Percentiles rank a stretch among this genome's conserved stretches.
These are phyloP conservation scores for Tachyglossus aculeatus DNA, from an alignment of 2,797 vertebrate species.

Conservation along the genomic window DNA sequence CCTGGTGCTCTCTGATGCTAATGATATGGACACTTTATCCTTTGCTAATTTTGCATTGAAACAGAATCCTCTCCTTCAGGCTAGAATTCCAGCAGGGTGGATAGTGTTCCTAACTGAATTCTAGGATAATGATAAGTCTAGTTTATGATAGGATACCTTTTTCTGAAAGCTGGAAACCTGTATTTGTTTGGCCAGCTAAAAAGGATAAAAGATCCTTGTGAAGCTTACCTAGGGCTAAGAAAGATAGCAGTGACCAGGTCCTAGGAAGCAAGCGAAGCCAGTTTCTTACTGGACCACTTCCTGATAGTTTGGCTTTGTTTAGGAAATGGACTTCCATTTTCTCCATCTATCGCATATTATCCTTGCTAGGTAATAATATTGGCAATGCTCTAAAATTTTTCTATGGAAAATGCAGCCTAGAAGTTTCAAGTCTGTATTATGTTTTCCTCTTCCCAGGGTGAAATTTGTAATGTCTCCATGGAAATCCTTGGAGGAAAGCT, in stretches of 20 bases:
- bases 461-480: too few relatives aligned
- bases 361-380: not conserved
- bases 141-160: not conserved
- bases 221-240: not conserved
- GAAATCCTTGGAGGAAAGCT: too few relatives aligned
- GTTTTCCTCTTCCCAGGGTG: too few relatives aligned
- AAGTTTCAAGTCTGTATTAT: too few relatives aligned
- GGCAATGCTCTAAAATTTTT: too few relatives aligned
- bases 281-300: not conserved
- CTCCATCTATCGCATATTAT: not conserved
- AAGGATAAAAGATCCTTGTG: not conserved
- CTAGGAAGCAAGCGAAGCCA: not conserved
- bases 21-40: not conserved
- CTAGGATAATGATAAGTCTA: slow-evolving; percentile 5
- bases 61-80: not conserved
- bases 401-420: too few relatives aligned
- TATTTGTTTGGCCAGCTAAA: not conserved
- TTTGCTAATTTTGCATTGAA: not conserved
- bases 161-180: not conserved
- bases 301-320: not conserved
- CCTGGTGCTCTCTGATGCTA: too few relatives aligned
- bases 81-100: not conserved
- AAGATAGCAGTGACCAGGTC: not conserved
- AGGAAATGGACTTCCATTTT: not conserved
- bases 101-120: slow-evolving; percentile 7